Evolutionary conservation across 2,797 vertebrate species (phyloP).

Genomic region (Cuniculus paca): DNA sequence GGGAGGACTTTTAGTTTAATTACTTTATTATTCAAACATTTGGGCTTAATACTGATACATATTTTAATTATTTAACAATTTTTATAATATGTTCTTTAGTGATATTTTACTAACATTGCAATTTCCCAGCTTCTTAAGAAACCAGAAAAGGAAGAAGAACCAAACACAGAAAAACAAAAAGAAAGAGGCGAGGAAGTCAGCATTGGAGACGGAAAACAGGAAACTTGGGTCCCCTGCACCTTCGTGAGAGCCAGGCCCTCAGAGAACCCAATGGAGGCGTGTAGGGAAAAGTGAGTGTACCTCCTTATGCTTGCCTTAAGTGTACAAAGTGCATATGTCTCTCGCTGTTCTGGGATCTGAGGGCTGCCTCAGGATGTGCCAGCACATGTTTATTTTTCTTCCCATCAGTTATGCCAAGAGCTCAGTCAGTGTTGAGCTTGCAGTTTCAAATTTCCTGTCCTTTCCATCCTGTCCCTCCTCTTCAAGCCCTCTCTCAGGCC

Average conservation of each 20-base stretch:
- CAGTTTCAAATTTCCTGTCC: not conserved
- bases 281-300: constrained; percentile 93
- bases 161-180: constrained; percentile 92
- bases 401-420: not conserved
- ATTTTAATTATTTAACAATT: constrained; percentile 24
- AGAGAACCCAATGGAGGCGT: constrained; percentile 87
- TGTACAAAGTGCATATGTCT: rapidly evolving
- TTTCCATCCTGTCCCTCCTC: not conserved
- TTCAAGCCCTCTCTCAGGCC: not conserved
- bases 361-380: too few relatives aligned
- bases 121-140: constrained; percentile 96
- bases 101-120: constrained; percentile 40
- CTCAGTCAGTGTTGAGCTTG: rapidly evolving
- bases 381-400: not conserved
- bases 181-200: constrained; percentile 93
- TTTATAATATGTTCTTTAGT: constrained; percentile 44
- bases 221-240: constrained; percentile 88
- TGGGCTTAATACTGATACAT: not conserved
- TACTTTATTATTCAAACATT: constrained; percentile 34
- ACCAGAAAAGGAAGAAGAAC: constrained; percentile 95
- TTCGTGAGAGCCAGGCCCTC: constrained; percentile 89
- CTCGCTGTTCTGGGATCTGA: not conserved
- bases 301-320: not conserved
- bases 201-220: constrained; percentile 92
- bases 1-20: not conserved